A percentile compares a stretch with the other conserved stretches of the same genome.
These are phyloP conservation scores for Polydrusus pterygomalis DNA, from an alignment of 2,888 invertebrate genomes.

Conservation along the genomic window DNA sequence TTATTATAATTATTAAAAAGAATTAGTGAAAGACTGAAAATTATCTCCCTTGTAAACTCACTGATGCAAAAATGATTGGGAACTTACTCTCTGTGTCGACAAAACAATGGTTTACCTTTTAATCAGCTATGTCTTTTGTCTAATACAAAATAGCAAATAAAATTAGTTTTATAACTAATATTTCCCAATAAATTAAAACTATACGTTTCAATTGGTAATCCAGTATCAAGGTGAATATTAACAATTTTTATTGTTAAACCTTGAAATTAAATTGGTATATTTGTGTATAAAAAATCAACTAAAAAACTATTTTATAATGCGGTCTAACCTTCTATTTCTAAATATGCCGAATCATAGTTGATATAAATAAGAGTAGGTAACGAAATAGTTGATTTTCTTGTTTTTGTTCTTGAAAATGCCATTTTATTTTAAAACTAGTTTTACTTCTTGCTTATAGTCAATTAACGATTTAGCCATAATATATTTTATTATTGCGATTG, in stretches of 20 bases:
- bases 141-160: neutral
- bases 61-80: neutral
- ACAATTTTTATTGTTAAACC: conserved; percentile 53
- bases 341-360: conserved; percentile 51
- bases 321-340: conserved; percentile 53
- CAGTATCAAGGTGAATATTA: conserved; percentile 55
- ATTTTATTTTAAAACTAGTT: conserved; percentile 38
- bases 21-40: too few relatives aligned
- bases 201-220: conserved; percentile 46
- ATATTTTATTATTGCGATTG: neutral
- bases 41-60: too few relatives aligned
- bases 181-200: conserved; percentile 55
- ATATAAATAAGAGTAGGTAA: conserved; percentile 41
- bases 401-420: conserved; percentile 51
- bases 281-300: conserved; percentile 31
- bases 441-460: conserved; percentile 12
- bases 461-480: conserved; percentile 14
- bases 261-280: conserved; percentile 54
- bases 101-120: conserved; percentile 1
- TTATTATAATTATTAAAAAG: too few relatives aligned
- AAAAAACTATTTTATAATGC: conserved; percentile 52
- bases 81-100: neutral
- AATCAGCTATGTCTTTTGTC: neutral
- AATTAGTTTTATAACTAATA: conserved; percentile 46
- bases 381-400: conserved; percentile 52